Evolutionary conservation across 2,888 invertebrate genomes (phyloP), one percentile per base, ranked within the genome.

Genomic region (Hemaris fuciformis): DNA sequence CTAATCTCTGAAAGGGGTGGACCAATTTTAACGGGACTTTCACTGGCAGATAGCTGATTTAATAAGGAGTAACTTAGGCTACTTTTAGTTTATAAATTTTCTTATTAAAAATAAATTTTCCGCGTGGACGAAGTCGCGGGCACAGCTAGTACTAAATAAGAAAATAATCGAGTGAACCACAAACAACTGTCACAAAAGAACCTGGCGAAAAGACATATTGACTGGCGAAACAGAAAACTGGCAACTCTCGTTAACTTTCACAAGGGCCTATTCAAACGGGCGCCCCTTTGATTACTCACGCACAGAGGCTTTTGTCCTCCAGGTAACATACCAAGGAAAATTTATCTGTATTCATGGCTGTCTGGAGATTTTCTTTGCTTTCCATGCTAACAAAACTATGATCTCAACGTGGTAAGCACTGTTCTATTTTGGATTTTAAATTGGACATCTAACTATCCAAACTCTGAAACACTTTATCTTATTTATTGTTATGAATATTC

Each of bases 231-330:
- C 13, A 41, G 13, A 53, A 65, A 53, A 57, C 20, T 58, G 31
- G 62, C 46, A 59, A 61, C 64, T 67, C 62, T 63, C 65, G 48
- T 63, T 66, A 66, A 67, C 73, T 65, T 64, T 63, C 65, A 66
- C 61, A 48, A 56, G 61, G 57, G 34, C 62, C 57, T 65, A 63
- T 69, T 66, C 62, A 68, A 66, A 67, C 65, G 66, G 61, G 67
- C 75, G 61, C 72, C 69, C 76, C 78, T 76, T 75, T 77, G 76
- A 77, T 77, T 75, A 69, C 67, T 71, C 66, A 69, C 65, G 66
- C 66, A 71, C 66, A 73, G 72, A 74, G 67, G 64, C 70, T 69
- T 72, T 67, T 64, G 66, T 62, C 64, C 66, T 59, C 66, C 41
- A 61, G 22, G 48, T 53, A 18, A 41, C 57, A 66, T 13, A 57